Base-by-base conservation (phyloP, 2,113 vertebrate genomes). In the Atractosteus spatula region DNA sequence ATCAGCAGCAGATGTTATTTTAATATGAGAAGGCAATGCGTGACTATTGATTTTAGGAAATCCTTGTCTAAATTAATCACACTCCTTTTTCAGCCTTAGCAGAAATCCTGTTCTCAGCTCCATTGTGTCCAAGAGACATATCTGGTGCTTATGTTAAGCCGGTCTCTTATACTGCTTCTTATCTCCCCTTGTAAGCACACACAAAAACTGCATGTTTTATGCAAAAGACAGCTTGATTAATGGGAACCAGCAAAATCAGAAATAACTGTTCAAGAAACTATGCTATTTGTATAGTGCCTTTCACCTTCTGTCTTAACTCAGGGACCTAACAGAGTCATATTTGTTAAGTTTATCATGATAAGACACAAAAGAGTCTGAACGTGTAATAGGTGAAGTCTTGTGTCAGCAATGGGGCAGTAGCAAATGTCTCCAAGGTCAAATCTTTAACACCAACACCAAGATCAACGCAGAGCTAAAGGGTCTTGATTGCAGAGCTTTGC, bases 1-100 rank as follows among this genome's bases (percentile, higher is more conserved):
- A 78, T 75, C 74, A n/a, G 82, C 75, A 81, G 77, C 87, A 89
- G 86, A 87, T 87, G 86, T 89, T 86, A 79, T 81, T 70, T 76
- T 72, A 57, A 56, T 79, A 84, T 86, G 82, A 83, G 77, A 69
- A 68, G 16, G 57, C 76, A 75, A 80, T 77, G 79, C 83, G 81
- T 81, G 82, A 82, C 85, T 87, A 86, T 87, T 80, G 82, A 86
- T 86, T 85, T 80, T 74, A 78, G 81, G 77, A 77, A 47, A 66
- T 66, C 64, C 64, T 45, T 66, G 64, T 66, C 64, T 45, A 45
- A 66, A 66, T 66, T 66, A 44, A 68, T 68, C 66, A 68, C 66
- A 29, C 66, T 68, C 66, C 45, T 57, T 77, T 83, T 81, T 83
- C 76, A 84, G 51, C 59, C 63, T 59, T 17, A 68, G 64, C 55